Evolutionary conservation across 2,888 invertebrate genomes (phyloP), one percentile per base, ranked within the genome.

Genomic region (Leucophenga montana): DNA sequence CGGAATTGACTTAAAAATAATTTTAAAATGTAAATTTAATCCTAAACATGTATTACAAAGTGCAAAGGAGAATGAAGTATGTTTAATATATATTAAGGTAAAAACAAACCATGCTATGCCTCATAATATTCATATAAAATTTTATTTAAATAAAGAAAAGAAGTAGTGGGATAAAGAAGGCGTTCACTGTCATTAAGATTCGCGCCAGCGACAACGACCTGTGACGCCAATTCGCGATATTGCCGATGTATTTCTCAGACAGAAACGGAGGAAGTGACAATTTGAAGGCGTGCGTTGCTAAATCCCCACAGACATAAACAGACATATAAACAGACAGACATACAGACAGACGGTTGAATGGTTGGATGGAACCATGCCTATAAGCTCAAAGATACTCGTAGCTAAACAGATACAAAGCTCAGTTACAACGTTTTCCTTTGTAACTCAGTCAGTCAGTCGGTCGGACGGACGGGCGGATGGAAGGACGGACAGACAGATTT

Each of bases 151-250:
- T 39, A 39, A 5, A 39, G 8, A 39, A 8, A 39, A 39, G 11
- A 39, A 11, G 39, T 39, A 39, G 11, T 39, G 11, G 80, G 73
- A 75, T 79, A 81, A 74, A 81, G 74, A 76, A 79, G 79, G 79
- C 78, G 83, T 79, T 76, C 76, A 78, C 75, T 82, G 78, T 82
- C 84, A 83, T 80, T 83, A 82, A 75, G 80, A 80, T 78, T 79
- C 77, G 80, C 79, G 82, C 79, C 79, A 72, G 70, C 74, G 27
- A 31, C 53, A 65, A 50, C 27, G 39, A 66, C 54, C 66, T 33
- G 66, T 8, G 44, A 74, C 69, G 70, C 20, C 65, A 69, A 62
- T 65, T 67, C 54, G 57, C 72, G 69, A 48, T 73, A 71, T 39
- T 39, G 8, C 39, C 39, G 11, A 8, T 39, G 9, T 1, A 39